These are phyloP conservation scores for Idaea dimidiata DNA, from an alignment of 2,888 invertebrate species.

Conservation along the genomic window DNA sequence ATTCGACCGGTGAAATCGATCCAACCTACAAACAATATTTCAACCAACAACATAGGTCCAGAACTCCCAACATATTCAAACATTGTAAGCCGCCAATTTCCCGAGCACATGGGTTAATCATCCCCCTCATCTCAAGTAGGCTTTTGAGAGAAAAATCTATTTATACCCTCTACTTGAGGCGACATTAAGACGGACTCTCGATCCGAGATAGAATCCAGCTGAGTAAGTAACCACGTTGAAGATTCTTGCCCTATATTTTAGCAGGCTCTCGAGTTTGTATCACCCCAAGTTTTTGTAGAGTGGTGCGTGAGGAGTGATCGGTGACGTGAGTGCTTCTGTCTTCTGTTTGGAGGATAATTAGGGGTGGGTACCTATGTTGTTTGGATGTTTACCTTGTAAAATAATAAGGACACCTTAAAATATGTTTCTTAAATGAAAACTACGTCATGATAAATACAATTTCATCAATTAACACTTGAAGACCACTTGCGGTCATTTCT, in stretches of 20 bases:
- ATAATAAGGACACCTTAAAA: no score
- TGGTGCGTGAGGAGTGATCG: conserved; percentile 37
- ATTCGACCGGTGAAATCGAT: no score
- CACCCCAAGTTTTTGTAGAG: conserved; percentile 26
- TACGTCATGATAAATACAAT: no score
- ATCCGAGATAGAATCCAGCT: conserved; percentile 33
- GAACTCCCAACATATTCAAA: neutral
- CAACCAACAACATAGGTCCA: no score
- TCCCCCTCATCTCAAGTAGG: conserved; percentile 15
- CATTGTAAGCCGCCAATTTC: conserved; percentile 2
- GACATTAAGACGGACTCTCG: conserved; percentile 12
- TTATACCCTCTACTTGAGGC: conserved; percentile 22
- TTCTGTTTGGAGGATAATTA: neutral
- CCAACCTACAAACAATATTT: no score
- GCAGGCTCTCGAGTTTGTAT: conserved; percentile 25
- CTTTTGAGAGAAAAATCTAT: conserved; percentile 24
- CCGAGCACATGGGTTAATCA: conserved; percentile 9
- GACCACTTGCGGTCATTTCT: no score
- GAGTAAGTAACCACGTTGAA: conserved; percentile 24
- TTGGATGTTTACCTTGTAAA: no score
- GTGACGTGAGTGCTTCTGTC: conserved; percentile 19
- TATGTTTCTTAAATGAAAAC: no score
- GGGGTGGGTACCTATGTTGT: neutral
- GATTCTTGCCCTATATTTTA: conserved; percentile 37
- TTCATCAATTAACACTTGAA: no score